Percentiles rank a stretch among this genome's conserved stretches.
Evolutionary conservation across 2,113 vertebrate genomes (phyloP).

Genomic region (Coptodon bakossiorum): DNA sequence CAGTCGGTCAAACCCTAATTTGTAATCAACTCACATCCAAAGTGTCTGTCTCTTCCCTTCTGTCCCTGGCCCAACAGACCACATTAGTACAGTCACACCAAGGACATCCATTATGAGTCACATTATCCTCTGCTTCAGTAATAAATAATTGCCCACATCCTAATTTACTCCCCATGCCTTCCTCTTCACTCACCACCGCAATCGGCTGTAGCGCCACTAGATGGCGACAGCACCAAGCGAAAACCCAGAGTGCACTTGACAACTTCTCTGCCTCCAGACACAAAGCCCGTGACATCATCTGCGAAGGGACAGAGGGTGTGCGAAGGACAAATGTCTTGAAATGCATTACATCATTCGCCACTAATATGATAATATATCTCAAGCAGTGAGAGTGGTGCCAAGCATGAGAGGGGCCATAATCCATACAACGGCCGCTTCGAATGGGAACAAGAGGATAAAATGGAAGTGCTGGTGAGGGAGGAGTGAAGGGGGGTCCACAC

Average conservation of each 20-base stretch:
- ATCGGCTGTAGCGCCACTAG: conserved; percentile 7
- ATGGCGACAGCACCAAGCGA: conserved; percentile 16
- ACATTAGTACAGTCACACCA: conserved; percentile 1
- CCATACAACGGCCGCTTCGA: conserved; percentile 29
- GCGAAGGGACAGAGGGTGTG: conserved; percentile 60
- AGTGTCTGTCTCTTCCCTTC: conserved; percentile 8
- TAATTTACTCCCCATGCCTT: background rate
- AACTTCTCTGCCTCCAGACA: conserved; percentile 24
- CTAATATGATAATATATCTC: conserved; percentile 67
- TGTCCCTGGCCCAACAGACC: conserved; percentile 27
- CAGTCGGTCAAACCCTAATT: conserved; percentile 1
- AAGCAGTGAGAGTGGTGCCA: conserved; percentile 25
- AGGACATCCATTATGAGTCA: conserved; percentile 38
- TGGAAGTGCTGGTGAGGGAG: conserved; percentile 11
- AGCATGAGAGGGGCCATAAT: conserved; percentile 57
- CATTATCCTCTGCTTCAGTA: conserved; percentile 3
- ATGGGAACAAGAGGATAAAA: conserved; percentile 50
- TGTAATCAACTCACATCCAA: conserved; percentile 15
- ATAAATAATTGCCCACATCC: conserved; percentile 23
- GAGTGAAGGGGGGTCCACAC: background rate
- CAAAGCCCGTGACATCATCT: conserved; percentile 60
- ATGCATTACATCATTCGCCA: conserved; percentile 64
- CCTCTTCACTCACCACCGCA: background rate
- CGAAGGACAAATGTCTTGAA: conserved; percentile 69
- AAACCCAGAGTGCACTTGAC: background rate